Percentiles rank a stretch among this genome's conserved stretches.
Evolutionary conservation across 2,113 vertebrate species (phyloP).

Genomic region (Erythrolamprus reginae): DNA sequence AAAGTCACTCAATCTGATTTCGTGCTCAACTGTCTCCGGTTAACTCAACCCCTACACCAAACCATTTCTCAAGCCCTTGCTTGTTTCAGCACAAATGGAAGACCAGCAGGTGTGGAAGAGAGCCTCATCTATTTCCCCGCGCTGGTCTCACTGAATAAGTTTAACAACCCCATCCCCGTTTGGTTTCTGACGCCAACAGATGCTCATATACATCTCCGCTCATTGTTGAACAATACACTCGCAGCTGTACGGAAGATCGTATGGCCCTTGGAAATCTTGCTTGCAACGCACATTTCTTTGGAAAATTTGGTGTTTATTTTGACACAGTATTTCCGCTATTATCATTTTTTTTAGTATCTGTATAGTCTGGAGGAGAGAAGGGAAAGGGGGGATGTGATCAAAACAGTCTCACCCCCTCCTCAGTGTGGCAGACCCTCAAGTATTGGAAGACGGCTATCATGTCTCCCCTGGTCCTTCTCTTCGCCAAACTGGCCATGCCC

Average conservation of each 20-base stretch:
- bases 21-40: neutral
- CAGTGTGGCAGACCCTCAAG: too few relatives aligned
- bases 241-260: rapidly evolving
- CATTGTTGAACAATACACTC: rapidly evolving
- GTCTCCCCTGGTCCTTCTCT: too few relatives aligned
- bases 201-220: neutral
- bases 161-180: neutral
- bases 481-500: too few relatives aligned
- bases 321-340: neutral
- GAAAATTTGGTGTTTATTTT: neutral
- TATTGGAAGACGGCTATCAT: too few relatives aligned
- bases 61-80: neutral
- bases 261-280: neutral
- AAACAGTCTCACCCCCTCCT: too few relatives aligned
- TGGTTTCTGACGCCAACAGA: neutral
- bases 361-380: too few relatives aligned
- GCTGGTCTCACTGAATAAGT: neutral
- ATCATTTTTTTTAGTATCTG: too few relatives aligned
- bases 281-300: neutral
- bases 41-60: neutral
- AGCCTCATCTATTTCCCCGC: neutral
- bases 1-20: neutral
- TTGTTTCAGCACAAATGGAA: neutral
- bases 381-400: too few relatives aligned
- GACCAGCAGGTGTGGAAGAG: neutral